A percentile compares a stretch with the other conserved stretches of the same genome.
phyloP scores from a whole-genome alignment of 2,888 invertebrate species.

The Aradus depressus region DNA sequence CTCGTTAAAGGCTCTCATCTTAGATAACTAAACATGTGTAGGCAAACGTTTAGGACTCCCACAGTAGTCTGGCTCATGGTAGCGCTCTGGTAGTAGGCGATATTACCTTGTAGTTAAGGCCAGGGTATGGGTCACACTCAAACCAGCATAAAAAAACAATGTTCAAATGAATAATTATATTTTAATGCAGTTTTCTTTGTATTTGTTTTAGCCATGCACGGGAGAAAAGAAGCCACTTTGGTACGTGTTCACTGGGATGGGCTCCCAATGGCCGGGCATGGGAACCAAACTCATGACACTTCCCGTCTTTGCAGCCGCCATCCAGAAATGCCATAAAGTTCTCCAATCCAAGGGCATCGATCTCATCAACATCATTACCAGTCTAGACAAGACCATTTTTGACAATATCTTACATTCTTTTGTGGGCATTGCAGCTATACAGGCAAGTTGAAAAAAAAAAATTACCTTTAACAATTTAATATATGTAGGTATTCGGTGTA shows the following conservation, averaged over 20 bases:
- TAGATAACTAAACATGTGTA: no score
- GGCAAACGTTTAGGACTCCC: no score
- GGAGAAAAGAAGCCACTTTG: constrained; percentile 41
- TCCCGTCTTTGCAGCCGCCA: constrained; percentile 54
- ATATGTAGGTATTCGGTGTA: no score
- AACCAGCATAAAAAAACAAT: neutral
- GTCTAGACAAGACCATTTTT: constrained; percentile 48
- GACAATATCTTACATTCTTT: constrained; percentile 58
- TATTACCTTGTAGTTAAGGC: no score
- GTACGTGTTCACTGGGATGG: constrained; percentile 66
- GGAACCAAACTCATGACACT: constrained; percentile 53
- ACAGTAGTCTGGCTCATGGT: no score
- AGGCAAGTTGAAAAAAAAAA: constrained; percentile 32
- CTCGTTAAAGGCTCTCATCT: no score
- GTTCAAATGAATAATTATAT: neutral
- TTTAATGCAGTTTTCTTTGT: neutral
- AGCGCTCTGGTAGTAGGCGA: no score
- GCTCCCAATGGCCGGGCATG: constrained; percentile 61
- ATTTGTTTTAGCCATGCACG: neutral
- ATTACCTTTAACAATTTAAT: neutral
- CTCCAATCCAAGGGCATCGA: constrained; percentile 50
- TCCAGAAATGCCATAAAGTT: constrained; percentile 45
- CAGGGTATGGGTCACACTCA: no score
- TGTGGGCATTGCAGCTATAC: constrained; percentile 60
- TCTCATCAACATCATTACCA: constrained; percentile 49